These are phyloP conservation scores for Crotalus viridis DNA, from an alignment of 2,113 vertebrate genomes.

Conservation along the genomic window DNA sequence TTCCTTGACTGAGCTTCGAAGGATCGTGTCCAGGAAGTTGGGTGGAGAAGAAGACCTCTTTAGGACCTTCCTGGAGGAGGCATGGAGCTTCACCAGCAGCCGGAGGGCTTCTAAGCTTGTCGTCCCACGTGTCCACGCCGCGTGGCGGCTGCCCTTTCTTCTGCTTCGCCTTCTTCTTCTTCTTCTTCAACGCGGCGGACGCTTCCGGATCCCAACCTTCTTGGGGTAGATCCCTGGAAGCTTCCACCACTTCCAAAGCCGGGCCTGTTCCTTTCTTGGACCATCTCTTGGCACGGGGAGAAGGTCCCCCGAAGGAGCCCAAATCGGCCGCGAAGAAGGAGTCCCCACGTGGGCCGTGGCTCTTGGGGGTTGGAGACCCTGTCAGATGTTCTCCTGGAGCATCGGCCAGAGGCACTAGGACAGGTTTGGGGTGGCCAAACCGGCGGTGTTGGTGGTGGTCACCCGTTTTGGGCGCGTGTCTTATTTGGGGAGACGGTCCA, in stretches of 20 bases:
- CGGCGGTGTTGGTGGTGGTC: constrained; percentile 56
- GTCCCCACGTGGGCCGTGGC: constrained; percentile 36
- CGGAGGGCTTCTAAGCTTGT: not conserved
- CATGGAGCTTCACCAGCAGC: not conserved
- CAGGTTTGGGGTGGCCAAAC: constrained; percentile 58
- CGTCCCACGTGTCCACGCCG: constrained; percentile 53
- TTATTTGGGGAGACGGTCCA: constrained; percentile 61
- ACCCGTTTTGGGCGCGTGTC: constrained; percentile 62
- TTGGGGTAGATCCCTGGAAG: constrained; percentile 40
- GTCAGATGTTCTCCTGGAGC: constrained; percentile 47
- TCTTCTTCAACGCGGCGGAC: constrained; percentile 64
- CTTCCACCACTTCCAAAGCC: constrained; percentile 37
- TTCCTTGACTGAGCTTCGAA: accelerated
- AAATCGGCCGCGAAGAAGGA: constrained; percentile 36
- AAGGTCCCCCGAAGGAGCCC: constrained; percentile 35
- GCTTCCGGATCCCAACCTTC: constrained; percentile 66
- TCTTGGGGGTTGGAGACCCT: constrained; percentile 59
- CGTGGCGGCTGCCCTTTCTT: constrained; percentile 61
- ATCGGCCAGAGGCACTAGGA: constrained; percentile 39
- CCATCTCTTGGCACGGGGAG: constrained; percentile 41
- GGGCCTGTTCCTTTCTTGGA: constrained; percentile 41
- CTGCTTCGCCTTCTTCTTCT: constrained; percentile 75
- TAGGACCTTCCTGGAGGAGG: not conserved
- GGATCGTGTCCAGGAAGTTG: constrained; percentile 16
- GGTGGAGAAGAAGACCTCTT: not conserved